Evolutionary conservation across 1,140 invertebrate genomes (phyloP).

Genomic region (Magallana ariakensis): DNA sequence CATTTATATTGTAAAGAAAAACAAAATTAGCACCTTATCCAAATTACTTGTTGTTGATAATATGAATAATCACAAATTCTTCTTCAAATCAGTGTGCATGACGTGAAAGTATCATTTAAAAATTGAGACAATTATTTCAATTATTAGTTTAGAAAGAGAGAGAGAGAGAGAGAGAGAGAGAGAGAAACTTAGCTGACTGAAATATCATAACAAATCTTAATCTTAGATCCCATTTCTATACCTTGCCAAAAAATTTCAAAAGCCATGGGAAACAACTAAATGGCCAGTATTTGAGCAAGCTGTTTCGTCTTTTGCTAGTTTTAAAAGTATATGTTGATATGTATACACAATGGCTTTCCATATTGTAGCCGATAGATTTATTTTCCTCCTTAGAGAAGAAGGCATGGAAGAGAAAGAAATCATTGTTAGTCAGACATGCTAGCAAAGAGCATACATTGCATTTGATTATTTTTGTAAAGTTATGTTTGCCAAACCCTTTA

Average conservation of each 20-base stretch:
- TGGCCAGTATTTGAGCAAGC: slow-evolving; percentile 37
- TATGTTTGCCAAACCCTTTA: too few species aligned
- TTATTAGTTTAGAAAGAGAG: too few species aligned
- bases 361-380: not conserved
- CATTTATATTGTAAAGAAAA: too few species aligned
- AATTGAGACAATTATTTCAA: too few species aligned
- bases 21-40: too few species aligned
- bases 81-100: not conserved
- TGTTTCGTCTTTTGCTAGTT: slow-evolving; percentile 14
- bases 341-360: slow-evolving; percentile 17
- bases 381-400: slow-evolving; percentile 17
- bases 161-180: too few species aligned
- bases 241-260: slow-evolving; percentile 26
- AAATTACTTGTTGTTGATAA: too few species aligned
- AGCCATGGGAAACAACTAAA: slow-evolving; percentile 15
- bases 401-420: slow-evolving; percentile 32
- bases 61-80: too few species aligned
- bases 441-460: not conserved
- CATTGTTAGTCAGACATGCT: slow-evolving; percentile 16
- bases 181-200: too few species aligned
- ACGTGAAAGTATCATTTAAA: not conserved
- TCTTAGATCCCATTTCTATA: not conserved
- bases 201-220: too few species aligned
- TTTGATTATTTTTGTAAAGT: too few species aligned
- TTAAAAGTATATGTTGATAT: slow-evolving; percentile 33